Percentiles rank a stretch among this genome's conserved stretches.
Conservation (phyloP, 1,140 invertebrate species). For the Drosophila leontia region DNA sequence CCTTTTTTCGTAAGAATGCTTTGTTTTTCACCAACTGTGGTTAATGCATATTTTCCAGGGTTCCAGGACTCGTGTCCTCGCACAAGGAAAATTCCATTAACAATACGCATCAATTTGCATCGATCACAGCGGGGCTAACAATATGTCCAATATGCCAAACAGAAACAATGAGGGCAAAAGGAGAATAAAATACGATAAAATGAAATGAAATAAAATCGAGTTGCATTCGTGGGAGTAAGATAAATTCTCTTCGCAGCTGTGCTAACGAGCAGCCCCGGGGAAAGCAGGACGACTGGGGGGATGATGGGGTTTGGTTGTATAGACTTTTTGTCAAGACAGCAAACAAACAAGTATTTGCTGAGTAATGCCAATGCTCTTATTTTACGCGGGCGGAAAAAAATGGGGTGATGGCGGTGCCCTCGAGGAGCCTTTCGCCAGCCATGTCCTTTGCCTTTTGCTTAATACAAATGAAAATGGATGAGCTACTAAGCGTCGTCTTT, state of each 20-base stretch:
- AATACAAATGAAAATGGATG: conserved; percentile 83
- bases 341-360: conserved; percentile 58
- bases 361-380: conserved; percentile 70
- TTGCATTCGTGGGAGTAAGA: conserved; percentile 73
- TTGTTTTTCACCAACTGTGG: conserved; percentile 9
- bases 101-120: conserved; percentile 83
- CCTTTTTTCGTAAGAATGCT: background rate
- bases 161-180: conserved; percentile 45
- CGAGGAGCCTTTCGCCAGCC: conserved; percentile 26
- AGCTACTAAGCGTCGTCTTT: conserved; percentile 77
- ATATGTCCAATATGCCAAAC: conserved; percentile 73
- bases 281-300: conserved; percentile 11
- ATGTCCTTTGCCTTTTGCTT: conserved; percentile 69
- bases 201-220: conserved; percentile 57
- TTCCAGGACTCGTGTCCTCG: background rate
- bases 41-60: conserved; percentile 8
- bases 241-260: conserved; percentile 75
- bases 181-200: conserved; percentile 13
- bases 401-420: conserved; percentile 1
- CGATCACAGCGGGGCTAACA: conserved; percentile 76
- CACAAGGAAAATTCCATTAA: conserved; percentile 60
- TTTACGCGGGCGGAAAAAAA: conserved; percentile 23
- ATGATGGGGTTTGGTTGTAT: conserved; percentile 6
- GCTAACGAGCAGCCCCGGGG: conserved; percentile 67
- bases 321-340: conserved; percentile 59